Evolutionary conservation across 1,140 invertebrate species (phyloP), one percentile per base, ranked within the genome.

Genomic region (Neoseiulus cucumeris): DNA sequence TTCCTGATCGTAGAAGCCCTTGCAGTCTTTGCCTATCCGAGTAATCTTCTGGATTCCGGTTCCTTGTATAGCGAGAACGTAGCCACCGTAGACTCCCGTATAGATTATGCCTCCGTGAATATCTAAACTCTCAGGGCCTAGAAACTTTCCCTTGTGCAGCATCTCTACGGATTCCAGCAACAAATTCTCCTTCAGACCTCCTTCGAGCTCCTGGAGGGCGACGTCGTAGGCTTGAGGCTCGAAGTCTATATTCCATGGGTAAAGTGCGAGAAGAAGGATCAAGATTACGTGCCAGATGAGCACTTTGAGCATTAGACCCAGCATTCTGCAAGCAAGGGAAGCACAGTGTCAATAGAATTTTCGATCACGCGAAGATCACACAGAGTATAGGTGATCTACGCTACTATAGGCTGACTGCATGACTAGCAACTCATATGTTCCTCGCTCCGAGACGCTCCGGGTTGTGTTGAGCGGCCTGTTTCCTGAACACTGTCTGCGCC

Each of bases 1-100:
- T 9, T 59, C 51, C 51, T 59, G 51, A 20, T 59, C 51, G 51
- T 59, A 59, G 25, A 59, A 33, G 14, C 51, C 51, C 4, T 59
- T 59, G 22, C 51, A 59, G 14, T 59, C 51, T 25, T 25, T 59
- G 22, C 51, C 51, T n/a, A 59, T 59, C 14, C 51, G 51, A 5
- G 51, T 59, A 20, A 59, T 59, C 22, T 59, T 59, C 14, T n/a
- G 14, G 17, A 59, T 25, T n/a, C 51, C 51, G 5, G 51, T 59
- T 5, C 51, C 51, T n/a, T 33, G 25, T 2, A 59, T 59, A 33
- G 51, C 51, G 14, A 59, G 22, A 20, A 59, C 22, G 22, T 59
- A 59, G 33, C 51, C 51, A 9, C 51, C 51, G 33, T 59, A 59
- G 12, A 59, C 51, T 17, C 51, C 51, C 17, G 51, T 59, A 9